phyloP scores from a whole-genome alignment of 2,888 invertebrate species.

The Gandaritis pyraliata region DNA sequence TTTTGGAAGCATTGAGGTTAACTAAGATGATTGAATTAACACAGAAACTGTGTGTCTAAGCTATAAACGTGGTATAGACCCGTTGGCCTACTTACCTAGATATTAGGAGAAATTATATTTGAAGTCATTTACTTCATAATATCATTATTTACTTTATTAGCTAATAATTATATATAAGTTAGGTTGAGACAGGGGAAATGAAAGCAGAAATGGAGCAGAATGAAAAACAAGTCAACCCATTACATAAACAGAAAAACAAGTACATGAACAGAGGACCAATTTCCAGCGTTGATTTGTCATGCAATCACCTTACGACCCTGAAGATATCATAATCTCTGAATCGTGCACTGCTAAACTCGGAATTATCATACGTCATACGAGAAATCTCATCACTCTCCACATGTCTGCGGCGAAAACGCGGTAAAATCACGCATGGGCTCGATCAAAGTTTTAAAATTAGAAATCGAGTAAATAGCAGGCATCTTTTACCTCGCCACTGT shows the following conservation, averaged over 20 bases:
- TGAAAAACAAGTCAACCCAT: constrained; percentile 8
- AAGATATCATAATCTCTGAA: constrained; percentile 46
- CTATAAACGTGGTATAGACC: constrained; percentile 8
- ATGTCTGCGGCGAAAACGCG: constrained; percentile 46
- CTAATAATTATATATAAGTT: constrained; percentile 3
- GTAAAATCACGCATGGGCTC: constrained; percentile 46
- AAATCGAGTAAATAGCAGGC: constrained; percentile 39
- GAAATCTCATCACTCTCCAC: constrained; percentile 55
- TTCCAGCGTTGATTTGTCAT: constrained; percentile 46
- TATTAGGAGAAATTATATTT: constrained; percentile 14
- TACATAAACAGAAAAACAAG: constrained; percentile 24
- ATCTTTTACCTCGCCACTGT: constrained; percentile 92
- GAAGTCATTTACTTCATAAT: constrained; percentile 8
- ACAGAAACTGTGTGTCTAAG: not conserved
- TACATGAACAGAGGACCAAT: constrained; percentile 28
- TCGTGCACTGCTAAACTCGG: constrained; percentile 44
- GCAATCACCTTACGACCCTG: constrained; percentile 50
- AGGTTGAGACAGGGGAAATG: constrained; percentile 20
- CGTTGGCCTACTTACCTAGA: constrained; percentile 38
- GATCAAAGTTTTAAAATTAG: constrained; percentile 21
- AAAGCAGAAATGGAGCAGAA: constrained; percentile 6
- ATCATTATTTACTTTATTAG: not conserved
- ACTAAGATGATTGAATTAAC: not conserved
- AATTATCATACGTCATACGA: constrained; percentile 51
- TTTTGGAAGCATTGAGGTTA: too few species aligned